Evolutionary conservation across 2,113 vertebrate species (phyloP), one percentile per base, ranked within the genome.

Genomic region (Pungitius pungitius): DNA sequence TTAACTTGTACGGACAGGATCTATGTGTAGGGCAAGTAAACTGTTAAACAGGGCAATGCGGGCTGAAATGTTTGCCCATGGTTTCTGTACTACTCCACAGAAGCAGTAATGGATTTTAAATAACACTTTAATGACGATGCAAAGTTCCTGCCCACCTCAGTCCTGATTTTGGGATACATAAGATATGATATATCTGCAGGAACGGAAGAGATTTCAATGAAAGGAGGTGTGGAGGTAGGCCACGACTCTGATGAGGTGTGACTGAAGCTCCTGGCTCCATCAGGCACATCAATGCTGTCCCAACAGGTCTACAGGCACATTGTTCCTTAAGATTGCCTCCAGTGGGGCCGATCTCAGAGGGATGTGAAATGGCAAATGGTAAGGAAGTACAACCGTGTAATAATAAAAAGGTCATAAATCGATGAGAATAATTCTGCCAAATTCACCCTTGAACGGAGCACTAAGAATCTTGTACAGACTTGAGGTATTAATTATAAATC

Each of bases 11-110:
- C 58, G 68, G 72, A 74, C 56, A 47, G 56, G 65, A 37, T 27
- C 56, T 52, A 39, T 1, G 26, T 70, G 49, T 40, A 5, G 65
- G 68, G 54, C 57, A 87, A 80, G 72, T n/a, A 80, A 82, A 83
- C 69, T 62, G 40, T 78, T 79, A 73, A 69, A 65, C 18, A 27
- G 40, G 62, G 27, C 8, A 73, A 67, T 24, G 17, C 1, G 8
- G 22, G n/a, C 59, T 10, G 49, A 58, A 12, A 60, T 39, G 58
- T 65, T 68, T 55, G 22, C 10, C n/a, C 43, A 33, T 22, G 1
- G 2, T 60, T 69, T 11, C 66, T 17, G 35, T 26, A 18, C 20
- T 39, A 22, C 12, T 58, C 7, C 20, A 8, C 24, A 67, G 27
- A 75, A 24, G 39, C 30, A 42, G 26, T 43, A 17, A 55, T 43